Base-by-base conservation (phyloP, 2,888 invertebrate species). In the Serrognathus titanus region DNA sequence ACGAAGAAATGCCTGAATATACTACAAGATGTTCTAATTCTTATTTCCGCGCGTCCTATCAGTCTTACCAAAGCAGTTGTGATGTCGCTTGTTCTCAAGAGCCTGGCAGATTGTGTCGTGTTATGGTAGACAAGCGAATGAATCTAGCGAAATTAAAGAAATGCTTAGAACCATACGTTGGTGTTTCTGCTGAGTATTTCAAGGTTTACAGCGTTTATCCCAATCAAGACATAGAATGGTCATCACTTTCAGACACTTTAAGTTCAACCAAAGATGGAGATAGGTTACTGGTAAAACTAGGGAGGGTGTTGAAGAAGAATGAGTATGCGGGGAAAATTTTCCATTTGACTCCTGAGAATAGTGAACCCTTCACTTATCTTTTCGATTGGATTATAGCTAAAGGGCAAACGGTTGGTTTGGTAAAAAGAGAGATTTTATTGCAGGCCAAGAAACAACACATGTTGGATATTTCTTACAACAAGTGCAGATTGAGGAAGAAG, bases 401-500 rank as follows among this genome's bases (percentile, higher is more conserved):
- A 66, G 84, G 84, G 13, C 83, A 84, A 71, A 81, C 82, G 0
- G 84, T 87, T n/a, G 80, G 80, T 3, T 81, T 85, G 58, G 83
- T 84, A 0, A 90, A 89, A 70, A 81, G 81, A 62, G 83, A 86
- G 61, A 81, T 90, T 54, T 71, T 88, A 35, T 77, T 81, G 1
- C 85, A 87, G 66, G 76, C 85, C 10, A 83, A 82, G 66, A 80
- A 80, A 63, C 81, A 82, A 59, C 78, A 80, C 62, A 79, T 81
- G 68, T 68, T 84, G 51, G 83, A 85, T 65, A 81, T 89, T 59
- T 83, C 83, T 1, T 78, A 81, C 52, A 82, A 86, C 52, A 86
- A 85, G 65, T 87, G 87, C 71, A 80, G 89, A 48, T 75, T 91
- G 66, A 79, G 90, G 66, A 83, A 85, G 63, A 89, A 88, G 69